Evolutionary conservation across 2,797 vertebrate genomes (phyloP).

Genomic region (Micropoecilia bifurca): DNA sequence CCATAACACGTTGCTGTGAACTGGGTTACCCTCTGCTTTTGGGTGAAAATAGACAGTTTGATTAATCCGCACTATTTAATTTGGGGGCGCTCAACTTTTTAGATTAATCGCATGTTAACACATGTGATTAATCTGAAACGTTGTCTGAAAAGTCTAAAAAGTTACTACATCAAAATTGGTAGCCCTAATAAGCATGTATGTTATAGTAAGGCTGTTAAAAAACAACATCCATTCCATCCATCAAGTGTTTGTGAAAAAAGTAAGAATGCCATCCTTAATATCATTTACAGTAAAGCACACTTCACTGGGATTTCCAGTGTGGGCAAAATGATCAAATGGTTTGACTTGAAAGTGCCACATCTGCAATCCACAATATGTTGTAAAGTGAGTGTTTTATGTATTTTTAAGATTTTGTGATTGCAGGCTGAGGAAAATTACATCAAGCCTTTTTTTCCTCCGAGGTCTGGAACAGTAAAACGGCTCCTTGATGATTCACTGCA

Average conservation of each 20-base stretch:
- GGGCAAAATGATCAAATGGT: constrained; percentile 18
- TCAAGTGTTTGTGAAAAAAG: background rate
- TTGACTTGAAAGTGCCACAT: constrained; percentile 11
- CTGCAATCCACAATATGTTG: constrained; percentile 36
- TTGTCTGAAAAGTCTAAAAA: no score
- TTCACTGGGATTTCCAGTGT: constrained; percentile 48
- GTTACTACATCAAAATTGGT: no score
- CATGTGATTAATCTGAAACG: no score
- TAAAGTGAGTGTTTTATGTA: constrained; percentile 33
- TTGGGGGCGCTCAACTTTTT: no score
- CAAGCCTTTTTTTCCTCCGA: constrained; percentile 41
- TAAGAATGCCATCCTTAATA: background rate
- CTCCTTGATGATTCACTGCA: constrained; percentile 51
- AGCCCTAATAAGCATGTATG: no score
- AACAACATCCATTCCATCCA: background rate
- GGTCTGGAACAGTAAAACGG: constrained; percentile 41
- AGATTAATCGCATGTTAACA: no score
- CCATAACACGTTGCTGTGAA: no score
- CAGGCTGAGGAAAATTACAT: constrained; percentile 33
- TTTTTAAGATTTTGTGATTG: constrained; percentile 44
- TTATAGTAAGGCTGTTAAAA: background rate
- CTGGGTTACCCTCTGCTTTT: no score
- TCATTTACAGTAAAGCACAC: background rate
- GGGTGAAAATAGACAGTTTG: no score
- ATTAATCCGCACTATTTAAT: no score